These are phyloP conservation scores for Helostoma temminkii DNA, from an alignment of 2,797 vertebrate species.

Conservation along the genomic window DNA sequence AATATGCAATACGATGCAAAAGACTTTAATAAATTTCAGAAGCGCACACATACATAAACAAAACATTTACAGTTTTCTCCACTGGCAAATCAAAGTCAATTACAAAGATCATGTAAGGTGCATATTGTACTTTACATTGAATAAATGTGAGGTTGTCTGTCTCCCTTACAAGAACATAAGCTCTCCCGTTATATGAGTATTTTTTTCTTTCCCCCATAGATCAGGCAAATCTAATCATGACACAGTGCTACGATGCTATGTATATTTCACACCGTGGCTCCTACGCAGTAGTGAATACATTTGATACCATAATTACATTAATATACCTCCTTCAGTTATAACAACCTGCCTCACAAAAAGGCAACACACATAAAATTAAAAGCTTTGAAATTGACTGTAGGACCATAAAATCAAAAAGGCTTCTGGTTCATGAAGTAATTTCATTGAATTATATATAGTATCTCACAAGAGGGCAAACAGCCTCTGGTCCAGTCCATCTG, in stretches of 20 bases:
- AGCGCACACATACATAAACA: conserved; percentile 90
- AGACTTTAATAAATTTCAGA: conserved; percentile 90
- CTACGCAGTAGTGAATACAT: conserved; percentile 84
- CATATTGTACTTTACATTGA: conserved; percentile 88
- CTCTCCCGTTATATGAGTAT: conserved; percentile 61
- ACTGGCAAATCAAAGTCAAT: conserved; percentile 87
- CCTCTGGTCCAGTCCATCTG: conserved; percentile 61
- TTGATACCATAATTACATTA: conserved; percentile 85
- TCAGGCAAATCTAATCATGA: conserved; percentile 85
- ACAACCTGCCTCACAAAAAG: conserved; percentile 75
- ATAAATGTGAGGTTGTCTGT: conserved; percentile 84
- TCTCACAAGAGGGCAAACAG: conserved; percentile 36
- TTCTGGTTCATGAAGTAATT: conserved; percentile 42
- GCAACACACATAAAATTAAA: conserved; percentile 77
- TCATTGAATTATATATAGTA: conserved; percentile 53
- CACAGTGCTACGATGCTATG: conserved; percentile 86
- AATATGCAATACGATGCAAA: conserved; percentile 88
- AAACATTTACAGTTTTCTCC: conserved; percentile 88
- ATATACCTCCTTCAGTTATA: conserved; percentile 80
- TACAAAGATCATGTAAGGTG: conserved; percentile 89
- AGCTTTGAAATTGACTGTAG: conserved; percentile 77
- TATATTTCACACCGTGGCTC: conserved; percentile 82
- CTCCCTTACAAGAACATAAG: conserved; percentile 78
- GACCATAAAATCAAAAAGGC: conserved; percentile 59
- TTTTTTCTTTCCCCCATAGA: conserved; percentile 72